Base-by-base conservation (phyloP, 2,113 vertebrate species). In the Sakesphorus luctuosus region DNA sequence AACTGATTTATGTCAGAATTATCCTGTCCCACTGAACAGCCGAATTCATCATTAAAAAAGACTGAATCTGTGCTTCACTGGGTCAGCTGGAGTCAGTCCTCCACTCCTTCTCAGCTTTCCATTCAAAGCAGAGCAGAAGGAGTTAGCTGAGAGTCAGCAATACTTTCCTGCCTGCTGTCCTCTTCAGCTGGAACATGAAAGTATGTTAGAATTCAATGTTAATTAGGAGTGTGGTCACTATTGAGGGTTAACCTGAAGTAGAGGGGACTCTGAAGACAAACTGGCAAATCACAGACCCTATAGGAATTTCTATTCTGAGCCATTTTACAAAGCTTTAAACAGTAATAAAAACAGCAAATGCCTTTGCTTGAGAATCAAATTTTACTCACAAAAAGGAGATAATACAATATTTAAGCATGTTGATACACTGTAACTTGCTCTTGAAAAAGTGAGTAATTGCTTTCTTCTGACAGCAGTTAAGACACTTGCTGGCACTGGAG, bases 1-100 rank as follows among this genome's bases (percentile, higher is more conserved):
- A 74, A 75, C 92, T 93, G 88, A 96, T 95, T 96, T 97, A 95
- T 94, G 36, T 92, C 65, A 87, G 73, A 94, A 93, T 92, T 78
- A 93, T 74, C 75, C 44, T 68, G 53, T 84, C 65, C 81, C 76
- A 86, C 61, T 72, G 72, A 92, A 77, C 43, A 90, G 72, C 52
- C 92, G 83, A 90, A 90, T 92, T 95, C 44, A 78, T 94, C 92
- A 90, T 75, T 89, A 82, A 88, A 88, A 90, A 88, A 36, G 36
- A 74, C 72, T 78, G 75, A 93, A 93, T 88, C 38, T 75, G 38
- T 8, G 2, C 61, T 93, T 88, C 49, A 38, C 1, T 91, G 72
- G 31, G 18, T 81, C 82, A 93, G 79, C 61, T 80, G 49, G 61
- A 92, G 35, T 71, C 61, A 90, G 55, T 43, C n/a, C 52, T 78